Evolutionary conservation across 1,140 invertebrate species (phyloP), one percentile per base, ranked within the genome.

Genomic region (Saccostrea glomerata): DNA sequence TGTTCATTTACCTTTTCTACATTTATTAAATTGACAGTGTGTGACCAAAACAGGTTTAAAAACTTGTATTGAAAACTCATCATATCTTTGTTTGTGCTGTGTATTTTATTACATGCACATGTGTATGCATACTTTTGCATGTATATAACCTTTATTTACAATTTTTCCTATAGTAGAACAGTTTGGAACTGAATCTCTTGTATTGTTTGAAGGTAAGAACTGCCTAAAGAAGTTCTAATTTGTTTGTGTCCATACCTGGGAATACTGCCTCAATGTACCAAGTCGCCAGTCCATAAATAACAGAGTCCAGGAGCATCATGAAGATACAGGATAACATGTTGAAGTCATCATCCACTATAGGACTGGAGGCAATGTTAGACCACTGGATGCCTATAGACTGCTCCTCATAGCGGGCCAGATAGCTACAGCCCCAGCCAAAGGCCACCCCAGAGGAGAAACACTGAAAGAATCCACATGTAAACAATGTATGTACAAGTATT

Each of bases 381-480:
- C 97, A 98, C 92, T 98, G 97, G 17, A 97, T 93, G 66, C 97
- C 97, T 15, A 96, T 92, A 9, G 96, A 96, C 89, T 91, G 96
- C 95, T 92, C 96, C 96, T 96, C 97, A 96, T 93, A 96, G 95
- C 92, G 95, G 95, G 70, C 97, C 88, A 89, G 97, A 23, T 97
- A 96, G 82, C 94, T 95, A 90, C 97, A 97, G 9, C 97, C 97
- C 92, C 96, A 97, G 0, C 97, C 96, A 96, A 98, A 97, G 1
- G 97, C 97, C 1, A 97, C 96, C 92, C 97, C 97, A 5, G 96
- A 96, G 63, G 96, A 96, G 11, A 98, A 93, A 92, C 96, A 96
- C 96, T 96, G 90, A 11, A 94, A 94, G 47, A 47, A 47, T 47
- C 30, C 11, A 47, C 84, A 25, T 20, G 15, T 0, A 63, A 63